These are phyloP conservation scores for Tyrannus savana DNA, from an alignment of 2,113 vertebrate species.

Conservation along the genomic window DNA sequence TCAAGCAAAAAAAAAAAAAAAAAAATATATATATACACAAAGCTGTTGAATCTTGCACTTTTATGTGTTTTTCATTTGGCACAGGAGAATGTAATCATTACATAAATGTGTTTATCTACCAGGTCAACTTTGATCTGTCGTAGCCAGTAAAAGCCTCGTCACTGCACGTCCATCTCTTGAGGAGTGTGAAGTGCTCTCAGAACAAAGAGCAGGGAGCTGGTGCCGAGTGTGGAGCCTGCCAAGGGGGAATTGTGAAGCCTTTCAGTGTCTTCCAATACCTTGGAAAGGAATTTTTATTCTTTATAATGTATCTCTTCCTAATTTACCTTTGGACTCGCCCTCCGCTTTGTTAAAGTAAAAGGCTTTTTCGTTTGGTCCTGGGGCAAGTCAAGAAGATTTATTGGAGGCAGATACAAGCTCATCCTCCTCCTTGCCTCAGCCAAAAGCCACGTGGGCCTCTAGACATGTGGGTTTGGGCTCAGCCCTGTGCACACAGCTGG, in stretches of 20 bases:
- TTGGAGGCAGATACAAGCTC: slow-evolving; percentile 25
- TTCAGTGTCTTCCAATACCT: slow-evolving; percentile 17
- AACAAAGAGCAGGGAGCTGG: slow-evolving; percentile 34
- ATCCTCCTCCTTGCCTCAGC: neutral
- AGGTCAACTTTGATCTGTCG: slow-evolving; percentile 6
- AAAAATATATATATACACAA: neutral
- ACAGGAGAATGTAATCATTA: neutral
- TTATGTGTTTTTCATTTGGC: slow-evolving; percentile 32
- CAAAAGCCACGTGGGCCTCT: neutral
- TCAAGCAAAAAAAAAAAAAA: slow-evolving; percentile 13
- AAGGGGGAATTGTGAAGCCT: neutral
- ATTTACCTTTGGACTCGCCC: neutral
- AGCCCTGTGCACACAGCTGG: neutral
- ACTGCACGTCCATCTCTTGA: neutral
- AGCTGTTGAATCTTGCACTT: slow-evolving; percentile 40
- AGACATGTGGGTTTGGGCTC: neutral
- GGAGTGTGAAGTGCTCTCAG: neutral
- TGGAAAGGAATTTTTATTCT: slow-evolving; percentile 10
- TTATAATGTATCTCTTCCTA: neutral
- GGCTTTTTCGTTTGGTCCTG: neutral
- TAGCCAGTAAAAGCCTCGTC: neutral
- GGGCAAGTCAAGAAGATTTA: slow-evolving; percentile 11
- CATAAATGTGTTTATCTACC: slow-evolving; percentile 17
- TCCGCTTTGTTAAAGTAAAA: neutral
- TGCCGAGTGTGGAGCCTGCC: neutral